Evolutionary conservation across 2,888 invertebrate genomes (phyloP).

Genomic region (Sminthurides aquaticus): DNA sequence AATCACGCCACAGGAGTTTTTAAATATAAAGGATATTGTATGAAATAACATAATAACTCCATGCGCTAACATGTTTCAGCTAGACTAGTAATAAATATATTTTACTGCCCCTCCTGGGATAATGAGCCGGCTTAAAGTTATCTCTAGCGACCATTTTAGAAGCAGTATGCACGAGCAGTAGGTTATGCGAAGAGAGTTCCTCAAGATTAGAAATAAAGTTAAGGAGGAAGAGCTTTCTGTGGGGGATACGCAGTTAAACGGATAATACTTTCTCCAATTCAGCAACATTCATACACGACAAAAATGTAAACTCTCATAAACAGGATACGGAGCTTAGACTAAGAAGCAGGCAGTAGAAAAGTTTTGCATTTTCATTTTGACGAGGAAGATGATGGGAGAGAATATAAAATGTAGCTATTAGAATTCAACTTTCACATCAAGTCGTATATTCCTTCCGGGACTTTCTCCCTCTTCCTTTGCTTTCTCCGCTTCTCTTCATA

Average conservation of each 20-base stretch:
- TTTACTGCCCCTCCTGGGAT: neutral
- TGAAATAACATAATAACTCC: no score
- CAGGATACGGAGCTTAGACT: neutral
- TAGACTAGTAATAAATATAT: no score
- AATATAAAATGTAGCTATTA: neutral
- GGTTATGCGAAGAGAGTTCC: no score
- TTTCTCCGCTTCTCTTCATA: neutral
- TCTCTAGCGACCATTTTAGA: neutral
- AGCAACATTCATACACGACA: neutral
- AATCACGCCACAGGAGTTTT: no score
- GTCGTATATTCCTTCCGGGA: no score
- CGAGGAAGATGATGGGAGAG: neutral
- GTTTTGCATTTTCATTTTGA: neutral
- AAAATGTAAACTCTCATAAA: neutral
- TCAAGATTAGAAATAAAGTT: no score
- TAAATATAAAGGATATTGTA: no score
- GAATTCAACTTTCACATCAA: neutral
- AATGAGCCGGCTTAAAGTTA: neutral
- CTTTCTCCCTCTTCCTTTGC: neutral
- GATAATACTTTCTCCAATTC: no score
- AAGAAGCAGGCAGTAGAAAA: neutral
- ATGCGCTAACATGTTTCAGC: no score
- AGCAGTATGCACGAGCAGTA: no score
- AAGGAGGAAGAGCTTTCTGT: no score
- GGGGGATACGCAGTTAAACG: no score